These are phyloP conservation scores for Stercorarius parasiticus DNA, from an alignment of 2,113 vertebrate species.

Conservation along the genomic window DNA sequence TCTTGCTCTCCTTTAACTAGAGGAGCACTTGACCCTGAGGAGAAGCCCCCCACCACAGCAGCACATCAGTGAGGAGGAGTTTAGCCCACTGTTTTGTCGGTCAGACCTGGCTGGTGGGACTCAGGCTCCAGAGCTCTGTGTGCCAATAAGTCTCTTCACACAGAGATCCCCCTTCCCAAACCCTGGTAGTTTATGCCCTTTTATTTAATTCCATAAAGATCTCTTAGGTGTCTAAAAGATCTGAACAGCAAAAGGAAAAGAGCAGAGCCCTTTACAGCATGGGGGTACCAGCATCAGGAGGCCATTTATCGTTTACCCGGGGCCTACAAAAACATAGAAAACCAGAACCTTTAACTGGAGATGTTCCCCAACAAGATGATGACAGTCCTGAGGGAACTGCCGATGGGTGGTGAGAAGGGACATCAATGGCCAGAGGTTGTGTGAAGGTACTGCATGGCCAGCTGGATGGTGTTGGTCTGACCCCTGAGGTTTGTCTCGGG, in stretches of 20 bases:
- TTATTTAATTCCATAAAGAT: neutral
- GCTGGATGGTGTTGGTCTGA: neutral
- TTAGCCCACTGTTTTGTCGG: neutral
- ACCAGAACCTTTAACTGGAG: neutral
- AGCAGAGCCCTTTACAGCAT: neutral
- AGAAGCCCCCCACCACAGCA: neutral
- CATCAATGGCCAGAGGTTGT: neutral
- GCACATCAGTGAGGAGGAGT: neutral
- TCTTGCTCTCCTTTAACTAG: neutral
- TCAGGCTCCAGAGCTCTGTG: neutral
- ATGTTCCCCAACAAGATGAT: neutral
- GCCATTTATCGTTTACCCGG: neutral
- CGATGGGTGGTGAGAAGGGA: rapidly evolving
- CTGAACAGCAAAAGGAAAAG: neutral
- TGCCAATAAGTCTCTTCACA: neutral
- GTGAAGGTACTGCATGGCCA: neutral
- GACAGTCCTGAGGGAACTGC: neutral
- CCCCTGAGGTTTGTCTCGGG: neutral
- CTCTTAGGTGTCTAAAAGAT: neutral
- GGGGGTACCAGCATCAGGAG: neutral
- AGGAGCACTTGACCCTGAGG: neutral
- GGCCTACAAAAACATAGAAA: neutral
- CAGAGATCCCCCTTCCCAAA: neutral
- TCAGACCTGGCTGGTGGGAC: neutral
- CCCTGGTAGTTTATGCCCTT: neutral